A percentile compares a stretch with the other conserved stretches of the same genome.
phyloP scores from a whole-genome alignment of 1,140 invertebrate species.

The Drosophila pectinifera region DNA sequence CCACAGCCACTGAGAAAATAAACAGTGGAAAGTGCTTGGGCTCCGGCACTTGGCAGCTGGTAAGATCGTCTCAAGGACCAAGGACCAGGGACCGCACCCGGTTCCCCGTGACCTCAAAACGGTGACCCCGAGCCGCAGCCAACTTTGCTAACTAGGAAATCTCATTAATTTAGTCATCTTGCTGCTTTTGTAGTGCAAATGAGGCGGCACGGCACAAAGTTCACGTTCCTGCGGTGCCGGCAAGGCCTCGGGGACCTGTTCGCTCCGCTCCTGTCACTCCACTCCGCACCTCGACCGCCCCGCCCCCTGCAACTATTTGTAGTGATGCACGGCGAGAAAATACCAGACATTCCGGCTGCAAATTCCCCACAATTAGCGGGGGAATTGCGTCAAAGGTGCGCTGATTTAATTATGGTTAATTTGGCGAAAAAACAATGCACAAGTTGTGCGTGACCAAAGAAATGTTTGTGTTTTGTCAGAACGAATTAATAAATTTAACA shows the following conservation, averaged over 20 bases:
- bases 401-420: slow-evolving; percentile 7
- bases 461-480: neutral
- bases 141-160: slow-evolving; percentile 58
- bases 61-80: slow-evolving; percentile 39
- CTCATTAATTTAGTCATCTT: slow-evolving; percentile 75
- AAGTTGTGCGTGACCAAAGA: neutral
- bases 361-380: neutral
- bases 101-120: slow-evolving; percentile 45
- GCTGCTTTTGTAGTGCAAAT: slow-evolving; percentile 59
- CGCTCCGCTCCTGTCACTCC: slow-evolving; percentile 28
- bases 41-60: slow-evolving; percentile 32
- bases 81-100: neutral
- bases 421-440: neutral
- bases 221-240: slow-evolving; percentile 58
- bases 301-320: slow-evolving; percentile 22
- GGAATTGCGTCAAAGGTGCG: neutral
- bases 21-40: slow-evolving; percentile 27
- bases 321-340: slow-evolving; percentile 3
- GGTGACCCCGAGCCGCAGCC: slow-evolving; percentile 34
- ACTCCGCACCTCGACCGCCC: slow-evolving; percentile 8
- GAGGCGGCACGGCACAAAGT: slow-evolving; percentile 72
- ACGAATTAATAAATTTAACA: neutral
- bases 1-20: slow-evolving; percentile 22
- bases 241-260: slow-evolving; percentile 58
- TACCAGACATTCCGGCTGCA: neutral